Evolutionary conservation across 2,797 vertebrate species (phyloP).

Genomic region (Cichlasoma orientale): DNA sequence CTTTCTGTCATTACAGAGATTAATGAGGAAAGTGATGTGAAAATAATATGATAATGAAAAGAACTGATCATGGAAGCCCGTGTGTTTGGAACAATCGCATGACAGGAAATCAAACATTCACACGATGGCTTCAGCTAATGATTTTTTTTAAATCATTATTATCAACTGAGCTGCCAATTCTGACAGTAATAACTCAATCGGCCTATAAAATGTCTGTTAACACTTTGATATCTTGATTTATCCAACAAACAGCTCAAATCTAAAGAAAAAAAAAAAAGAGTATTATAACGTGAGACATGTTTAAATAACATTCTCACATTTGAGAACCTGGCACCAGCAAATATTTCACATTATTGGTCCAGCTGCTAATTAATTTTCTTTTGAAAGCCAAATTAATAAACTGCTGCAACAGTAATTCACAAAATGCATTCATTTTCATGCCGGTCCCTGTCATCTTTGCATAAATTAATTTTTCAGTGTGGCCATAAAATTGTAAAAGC

Average conservation of each 20-base stretch:
- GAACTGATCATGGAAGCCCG: neutral
- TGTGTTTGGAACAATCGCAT: neutral
- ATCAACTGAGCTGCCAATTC: neutral
- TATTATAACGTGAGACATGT: neutral
- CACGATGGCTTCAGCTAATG: neutral
- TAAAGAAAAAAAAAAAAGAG: neutral
- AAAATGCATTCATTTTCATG: neutral
- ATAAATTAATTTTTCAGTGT: neutral
- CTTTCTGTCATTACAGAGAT: neutral
- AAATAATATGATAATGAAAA: neutral
- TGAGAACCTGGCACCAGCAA: neutral
- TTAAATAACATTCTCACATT: neutral
- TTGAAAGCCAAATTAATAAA: neutral
- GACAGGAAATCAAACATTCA: neutral
- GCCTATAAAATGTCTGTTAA: neutral
- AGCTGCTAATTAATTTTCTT: neutral
- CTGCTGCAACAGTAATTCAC: neutral
- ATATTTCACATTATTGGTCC: neutral
- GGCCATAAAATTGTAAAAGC: neutral
- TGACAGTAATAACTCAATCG: neutral
- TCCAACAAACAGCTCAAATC: neutral
- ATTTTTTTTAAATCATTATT: neutral
- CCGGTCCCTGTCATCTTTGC: neutral
- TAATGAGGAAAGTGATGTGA: neutral
- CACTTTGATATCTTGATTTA: too few species aligned